phyloP scores from a whole-genome alignment of 2,113 vertebrate species.

The Oryzias javanicus region DNA sequence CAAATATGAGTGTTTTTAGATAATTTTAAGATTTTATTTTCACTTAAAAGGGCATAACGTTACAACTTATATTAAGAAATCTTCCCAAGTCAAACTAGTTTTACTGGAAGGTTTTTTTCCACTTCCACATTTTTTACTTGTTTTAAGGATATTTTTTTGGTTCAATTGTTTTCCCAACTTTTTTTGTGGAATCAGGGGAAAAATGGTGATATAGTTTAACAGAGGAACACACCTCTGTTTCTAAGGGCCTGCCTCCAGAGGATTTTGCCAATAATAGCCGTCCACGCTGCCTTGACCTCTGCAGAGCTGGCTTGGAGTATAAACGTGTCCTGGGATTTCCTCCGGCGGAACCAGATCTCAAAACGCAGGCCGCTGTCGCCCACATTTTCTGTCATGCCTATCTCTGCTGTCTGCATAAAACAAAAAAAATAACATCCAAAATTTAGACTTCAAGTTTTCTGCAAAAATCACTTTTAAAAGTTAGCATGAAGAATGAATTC shows the following conservation, averaged over 20 bases:
- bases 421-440: conserved; percentile 8
- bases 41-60: too few relatives aligned
- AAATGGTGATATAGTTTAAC: neutral
- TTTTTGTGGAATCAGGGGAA: neutral
- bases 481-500: neutral
- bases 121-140: too few relatives aligned
- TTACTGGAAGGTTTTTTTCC: too few relatives aligned
- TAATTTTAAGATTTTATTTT: too few relatives aligned
- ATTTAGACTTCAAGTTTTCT: neutral
- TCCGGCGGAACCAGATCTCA: conserved; percentile 86
- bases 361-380: conserved; percentile 84
- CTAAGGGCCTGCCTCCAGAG: conserved; percentile 85
- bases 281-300: conserved; percentile 82
- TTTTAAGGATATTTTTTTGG: too few relatives aligned
- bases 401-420: conserved; percentile 79
- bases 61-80: too few relatives aligned
- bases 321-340: conserved; percentile 84
- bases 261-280: conserved; percentile 79
- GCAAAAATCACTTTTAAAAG: neutral
- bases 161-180: neutral
- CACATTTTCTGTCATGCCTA: conserved; percentile 84
- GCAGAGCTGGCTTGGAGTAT: conserved; percentile 80
- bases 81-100: too few relatives aligned
- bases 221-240: conserved; percentile 77
- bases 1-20: too few relatives aligned